Percentiles rank a stretch among this genome's conserved stretches.
Evolutionary conservation across 1,140 invertebrate species (phyloP).

Genomic region (Holotrichia oblita): DNA sequence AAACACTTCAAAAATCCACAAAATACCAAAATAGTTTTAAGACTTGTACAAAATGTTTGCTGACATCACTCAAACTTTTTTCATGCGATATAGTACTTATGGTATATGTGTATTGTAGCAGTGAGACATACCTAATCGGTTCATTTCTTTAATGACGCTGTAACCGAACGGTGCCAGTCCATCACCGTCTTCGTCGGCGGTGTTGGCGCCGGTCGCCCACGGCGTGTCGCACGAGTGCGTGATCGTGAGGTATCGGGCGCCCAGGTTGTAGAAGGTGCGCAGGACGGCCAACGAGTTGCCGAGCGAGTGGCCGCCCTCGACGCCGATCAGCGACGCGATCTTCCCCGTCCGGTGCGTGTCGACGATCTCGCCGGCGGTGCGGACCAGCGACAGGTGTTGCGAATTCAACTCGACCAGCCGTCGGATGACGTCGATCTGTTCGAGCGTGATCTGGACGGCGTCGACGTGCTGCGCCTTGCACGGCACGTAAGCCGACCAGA

Average conservation of each 20-base stretch:
- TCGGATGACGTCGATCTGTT: conserved; percentile 90
- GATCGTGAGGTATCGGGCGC: conserved; percentile 78
- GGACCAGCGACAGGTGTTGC: conserved; percentile 75
- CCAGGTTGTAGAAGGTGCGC: conserved; percentile 74
- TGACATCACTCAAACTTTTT: too few relatives aligned
- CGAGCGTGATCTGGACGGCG: conserved; percentile 84
- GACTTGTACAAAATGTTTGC: too few relatives aligned
- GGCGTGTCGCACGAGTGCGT: conserved; percentile 79
- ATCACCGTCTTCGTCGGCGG: conserved; percentile 66
- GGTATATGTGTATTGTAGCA: too few relatives aligned
- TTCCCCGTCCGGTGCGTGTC: conserved; percentile 79
- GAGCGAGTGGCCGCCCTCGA: conserved; percentile 80
- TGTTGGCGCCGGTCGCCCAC: conserved; percentile 87
- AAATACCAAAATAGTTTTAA: too few relatives aligned
- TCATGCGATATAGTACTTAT: too few relatives aligned
- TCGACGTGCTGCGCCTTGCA: conserved; percentile 84
- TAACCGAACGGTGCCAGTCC: conserved; percentile 74
- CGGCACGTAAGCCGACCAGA: conserved; percentile 84
- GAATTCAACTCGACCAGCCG: conserved; percentile 82
- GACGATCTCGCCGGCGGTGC: conserved; percentile 76
- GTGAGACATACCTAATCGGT: conserved; percentile 73
- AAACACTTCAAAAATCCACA: too few relatives aligned
- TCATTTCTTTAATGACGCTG: conserved; percentile 86
- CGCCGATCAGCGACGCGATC: conserved; percentile 77
- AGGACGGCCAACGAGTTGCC: conserved; percentile 74